These are phyloP conservation scores for Lutjanus argentimaculatus DNA, from an alignment of 2,797 vertebrate species.

Conservation along the genomic window DNA sequence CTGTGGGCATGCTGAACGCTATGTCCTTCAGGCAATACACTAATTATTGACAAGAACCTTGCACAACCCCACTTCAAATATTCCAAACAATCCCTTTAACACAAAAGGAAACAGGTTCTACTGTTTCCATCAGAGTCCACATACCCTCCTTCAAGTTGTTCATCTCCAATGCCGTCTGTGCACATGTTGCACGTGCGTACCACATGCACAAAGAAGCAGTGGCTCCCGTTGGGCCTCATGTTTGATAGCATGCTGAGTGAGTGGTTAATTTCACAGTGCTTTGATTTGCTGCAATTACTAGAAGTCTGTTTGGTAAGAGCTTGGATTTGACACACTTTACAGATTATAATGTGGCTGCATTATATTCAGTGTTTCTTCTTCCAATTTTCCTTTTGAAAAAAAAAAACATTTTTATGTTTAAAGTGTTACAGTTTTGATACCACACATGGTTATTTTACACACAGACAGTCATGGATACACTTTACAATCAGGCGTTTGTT, in stretches of 20 bases:
- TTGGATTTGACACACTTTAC: conserved; percentile 81
- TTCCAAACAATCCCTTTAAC: conserved; percentile 4
- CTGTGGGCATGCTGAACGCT: too few relatives aligned
- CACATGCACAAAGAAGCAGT: conserved; percentile 50
- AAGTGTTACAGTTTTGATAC: conserved; percentile 74
- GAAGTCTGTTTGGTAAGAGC: conserved; percentile 78
- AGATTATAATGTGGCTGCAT: conserved; percentile 73
- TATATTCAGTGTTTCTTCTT: conserved; percentile 71
- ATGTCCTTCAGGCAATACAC: too few relatives aligned
- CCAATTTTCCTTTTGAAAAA: conserved; percentile 73
- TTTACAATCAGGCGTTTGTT: conserved; percentile 65
- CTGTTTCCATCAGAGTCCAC: conserved; percentile 72
- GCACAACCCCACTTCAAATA: too few relatives aligned
- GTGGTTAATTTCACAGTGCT: conserved; percentile 80
- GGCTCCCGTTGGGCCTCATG: conserved; percentile 52
- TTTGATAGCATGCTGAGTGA: conserved; percentile 81
- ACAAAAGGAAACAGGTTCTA: conserved; percentile 56
- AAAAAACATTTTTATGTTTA: conserved; percentile 61
- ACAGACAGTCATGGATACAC: conserved; percentile 42
- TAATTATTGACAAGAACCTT: too few relatives aligned
- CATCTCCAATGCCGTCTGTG: conserved; percentile 41
- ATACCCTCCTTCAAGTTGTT: conserved; percentile 54
- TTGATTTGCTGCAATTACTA: conserved; percentile 82
- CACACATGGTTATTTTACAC: conserved; percentile 57
- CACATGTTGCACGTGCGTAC: conserved; percentile 35